Evolutionary conservation across 30 jellyfish, hydroid and myxozoan genomes (phyloP).

Genomic region (Aurelia sp.): DNA sequence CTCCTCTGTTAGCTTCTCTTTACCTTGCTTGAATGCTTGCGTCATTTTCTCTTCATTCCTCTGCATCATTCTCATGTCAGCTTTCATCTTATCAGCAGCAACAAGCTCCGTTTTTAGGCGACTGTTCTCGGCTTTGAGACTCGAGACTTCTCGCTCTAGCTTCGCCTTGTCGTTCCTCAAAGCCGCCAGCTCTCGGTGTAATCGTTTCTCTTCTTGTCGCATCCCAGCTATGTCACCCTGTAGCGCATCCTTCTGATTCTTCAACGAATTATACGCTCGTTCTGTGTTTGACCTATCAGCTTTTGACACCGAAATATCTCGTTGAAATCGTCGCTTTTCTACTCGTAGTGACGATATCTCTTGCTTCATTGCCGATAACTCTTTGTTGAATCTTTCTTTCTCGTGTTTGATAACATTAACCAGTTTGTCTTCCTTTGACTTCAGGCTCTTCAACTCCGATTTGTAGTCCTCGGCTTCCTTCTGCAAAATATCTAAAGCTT

Average conservation of each 20-base stretch:
- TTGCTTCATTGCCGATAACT: conserved; percentile 87
- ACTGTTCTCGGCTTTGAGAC: conserved; percentile 85
- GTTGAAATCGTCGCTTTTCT: conserved; percentile 96
- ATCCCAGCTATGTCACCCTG: conserved; percentile 85
- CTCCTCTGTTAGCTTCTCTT: conserved; percentile 80
- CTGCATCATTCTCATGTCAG: conserved; percentile 80
- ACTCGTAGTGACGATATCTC: conserved; percentile 94
- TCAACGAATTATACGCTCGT: conserved; percentile 95
- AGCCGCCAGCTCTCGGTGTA: conserved; percentile 88
- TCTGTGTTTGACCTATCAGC: conserved; percentile 98
- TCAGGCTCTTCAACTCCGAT: conserved; percentile 70
- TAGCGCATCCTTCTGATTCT: conserved; percentile 91
- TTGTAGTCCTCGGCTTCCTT: conserved; percentile 93
- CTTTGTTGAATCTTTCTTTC: conserved; percentile 91
- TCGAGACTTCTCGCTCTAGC: conserved; percentile 93
- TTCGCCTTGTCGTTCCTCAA: conserved; percentile 84
- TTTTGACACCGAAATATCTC: conserved; percentile 93
- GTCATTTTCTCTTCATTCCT: conserved; percentile 93
- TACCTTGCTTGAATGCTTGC: conserved; percentile 73
- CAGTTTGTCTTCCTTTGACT: conserved; percentile 87
- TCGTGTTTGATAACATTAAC: conserved; percentile 81
- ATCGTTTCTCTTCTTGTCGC: conserved; percentile 92
- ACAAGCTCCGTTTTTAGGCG: conserved; percentile 89
- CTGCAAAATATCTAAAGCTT: conserved; percentile 89
- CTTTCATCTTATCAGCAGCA: conserved; percentile 87